Conservation (phyloP, 2,113 vertebrate species). For the Lichenostomus cassidix region DNA sequence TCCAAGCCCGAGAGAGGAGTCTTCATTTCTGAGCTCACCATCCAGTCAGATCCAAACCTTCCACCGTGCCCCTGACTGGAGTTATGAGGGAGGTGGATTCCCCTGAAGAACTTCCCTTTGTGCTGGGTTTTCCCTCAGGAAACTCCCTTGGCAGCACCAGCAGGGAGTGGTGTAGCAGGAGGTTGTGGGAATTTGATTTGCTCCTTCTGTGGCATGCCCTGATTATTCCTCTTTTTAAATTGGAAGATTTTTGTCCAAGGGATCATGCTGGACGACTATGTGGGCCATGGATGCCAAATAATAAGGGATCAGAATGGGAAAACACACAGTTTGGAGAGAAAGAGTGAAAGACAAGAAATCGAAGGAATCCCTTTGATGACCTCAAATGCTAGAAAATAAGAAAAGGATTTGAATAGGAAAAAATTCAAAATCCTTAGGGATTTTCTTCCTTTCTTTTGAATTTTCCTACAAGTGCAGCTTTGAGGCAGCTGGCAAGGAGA, state of each 20-base stretch:
- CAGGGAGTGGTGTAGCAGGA: neutral
- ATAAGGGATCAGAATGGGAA: neutral
- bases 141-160: neutral
- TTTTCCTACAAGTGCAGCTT: neutral
- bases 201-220: neutral
- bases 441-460: neutral
- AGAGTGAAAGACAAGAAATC: neutral
- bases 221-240: neutral
- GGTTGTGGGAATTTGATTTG: neutral
- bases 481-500: neutral
- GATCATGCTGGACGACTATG: rapidly evolving
- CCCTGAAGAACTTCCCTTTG: neutral
- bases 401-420: neutral
- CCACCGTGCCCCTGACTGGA: rapidly evolving
- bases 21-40: neutral
- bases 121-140: neutral
- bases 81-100: neutral
- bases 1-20: neutral
- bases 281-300: neutral
- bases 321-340: neutral
- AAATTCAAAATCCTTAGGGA: neutral
- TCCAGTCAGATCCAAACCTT: neutral
- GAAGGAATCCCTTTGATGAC: neutral
- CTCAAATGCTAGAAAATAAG: neutral
- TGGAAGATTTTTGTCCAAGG: neutral